Evolutionary conservation across 2,113 vertebrate genomes (phyloP), one percentile per base, ranked within the genome.

Genomic region (Pterocles orientalis): DNA sequence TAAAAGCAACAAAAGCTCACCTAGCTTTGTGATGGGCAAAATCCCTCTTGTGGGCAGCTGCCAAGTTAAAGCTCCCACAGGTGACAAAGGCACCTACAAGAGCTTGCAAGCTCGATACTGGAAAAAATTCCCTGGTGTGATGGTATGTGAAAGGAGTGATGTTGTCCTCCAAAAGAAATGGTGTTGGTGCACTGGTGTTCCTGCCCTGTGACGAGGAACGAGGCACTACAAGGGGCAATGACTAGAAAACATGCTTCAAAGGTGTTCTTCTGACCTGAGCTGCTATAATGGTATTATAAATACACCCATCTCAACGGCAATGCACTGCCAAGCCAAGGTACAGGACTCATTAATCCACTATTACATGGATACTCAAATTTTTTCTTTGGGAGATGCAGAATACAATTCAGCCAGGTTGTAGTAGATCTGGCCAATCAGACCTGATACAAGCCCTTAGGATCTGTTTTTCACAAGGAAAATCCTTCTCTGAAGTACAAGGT

Each of bases 281-380:
- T 79, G 3, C 39, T 78, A 4, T 39, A 61, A n/a, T 15, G 18
- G 17, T 68, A 3, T 64, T 45, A 33, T 3, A 50, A 76, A 80
- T 31, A n/a, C 14, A 26, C 5, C 10, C 4, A 8, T 19, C 17
- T 50, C 33, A 43, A 47, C 17, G 25, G 9, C 41, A 62, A 17
- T 4, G 9, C 15, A 5, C 26, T 47, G 11, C 8, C 1, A 0
- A 80, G 20, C 18, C 17, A 64, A 53, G 26, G 58, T 47, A 61
- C 13, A 13, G 28, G 26, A 34, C 5, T 81, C 10, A 4, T 20
- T 39, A 53, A 61, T 29, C 23, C 36, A 4, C 45, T 33, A 3
- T 29, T 25, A 21, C 8, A 6, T 10, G 24, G 15, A n/a, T 61
- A 61, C 21, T 48, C 8, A 25, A n/a, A 29, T 73, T 80, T 25